Conservation (phyloP, 2,888 invertebrate genomes). For the Acrobasis repandana region DNA sequence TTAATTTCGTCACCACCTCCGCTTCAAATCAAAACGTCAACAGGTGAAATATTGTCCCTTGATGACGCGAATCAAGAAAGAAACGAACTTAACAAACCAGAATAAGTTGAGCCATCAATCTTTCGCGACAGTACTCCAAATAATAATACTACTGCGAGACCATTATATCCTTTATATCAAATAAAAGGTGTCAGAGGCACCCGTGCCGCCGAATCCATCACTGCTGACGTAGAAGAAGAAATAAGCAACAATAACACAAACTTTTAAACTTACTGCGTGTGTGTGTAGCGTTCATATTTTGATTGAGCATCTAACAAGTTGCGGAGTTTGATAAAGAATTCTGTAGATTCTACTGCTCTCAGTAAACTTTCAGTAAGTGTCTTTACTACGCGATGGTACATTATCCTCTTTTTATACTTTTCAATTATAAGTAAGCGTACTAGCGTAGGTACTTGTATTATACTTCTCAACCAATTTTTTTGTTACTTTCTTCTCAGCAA, state of each 20-base stretch:
- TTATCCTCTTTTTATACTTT: too few species aligned
- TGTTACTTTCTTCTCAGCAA: too few species aligned
- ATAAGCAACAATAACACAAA: conserved; percentile 27
- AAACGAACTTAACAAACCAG: conserved; percentile 12
- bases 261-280: conserved; percentile 28
- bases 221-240: conserved; percentile 22
- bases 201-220: conserved; percentile 32
- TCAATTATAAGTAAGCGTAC: too few species aligned
- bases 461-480: too few species aligned
- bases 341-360: too few species aligned
- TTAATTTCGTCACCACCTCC: not conserved
- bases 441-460: too few species aligned
- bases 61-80: not conserved
- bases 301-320: conserved; percentile 26
- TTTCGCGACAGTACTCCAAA: conserved; percentile 20
- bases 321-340: not conserved
- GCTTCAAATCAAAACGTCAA: conserved; percentile 4
- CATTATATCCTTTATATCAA: conserved; percentile 28
- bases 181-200: conserved; percentile 34
- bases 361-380: too few species aligned
- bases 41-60: conserved; percentile 9
- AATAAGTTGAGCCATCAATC: conserved; percentile 28
- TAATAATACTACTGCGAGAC: conserved; percentile 24
- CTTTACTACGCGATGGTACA: too few species aligned
- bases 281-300: conserved; percentile 26